phyloP scores from a whole-genome alignment of 1,140 invertebrate genomes.

The Halictus rubicundus region DNA sequence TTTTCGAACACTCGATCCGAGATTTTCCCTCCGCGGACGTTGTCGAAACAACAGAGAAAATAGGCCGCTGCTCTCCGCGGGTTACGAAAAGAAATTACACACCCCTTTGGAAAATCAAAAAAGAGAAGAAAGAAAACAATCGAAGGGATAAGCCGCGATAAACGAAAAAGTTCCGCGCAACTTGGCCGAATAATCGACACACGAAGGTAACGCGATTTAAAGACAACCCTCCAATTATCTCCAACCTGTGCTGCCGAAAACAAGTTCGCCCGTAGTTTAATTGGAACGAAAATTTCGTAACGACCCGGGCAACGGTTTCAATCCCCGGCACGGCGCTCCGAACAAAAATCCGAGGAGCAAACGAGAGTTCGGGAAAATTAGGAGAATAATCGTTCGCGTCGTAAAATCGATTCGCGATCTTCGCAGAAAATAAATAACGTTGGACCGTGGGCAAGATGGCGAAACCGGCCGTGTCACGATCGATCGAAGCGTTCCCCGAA shows the following conservation, averaged over 20 bases:
- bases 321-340: no score
- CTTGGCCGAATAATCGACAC: not conserved
- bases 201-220: not conserved
- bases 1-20: not conserved
- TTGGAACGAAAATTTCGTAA: not conserved
- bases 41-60: no score
- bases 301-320: not conserved
- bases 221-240: not conserved
- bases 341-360: no score
- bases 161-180: not conserved
- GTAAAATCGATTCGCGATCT: not conserved
- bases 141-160: not conserved
- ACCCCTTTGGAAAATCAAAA: no score
- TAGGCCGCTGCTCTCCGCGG: no score
- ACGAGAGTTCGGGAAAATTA: no score
- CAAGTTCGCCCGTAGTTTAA: not conserved
- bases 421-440: conserved; percentile 24
- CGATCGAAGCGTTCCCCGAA: conserved; percentile 24
- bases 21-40: no score
- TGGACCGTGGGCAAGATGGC: not conserved
- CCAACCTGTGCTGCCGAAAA: not conserved
- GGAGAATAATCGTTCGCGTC: not conserved
- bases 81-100: no score
- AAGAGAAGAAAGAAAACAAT: not conserved
- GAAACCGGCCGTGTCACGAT: conserved; percentile 5